Base-by-base conservation (phyloP, 2,797 vertebrate genomes). In the Urocyon cinereoargenteus region DNA sequence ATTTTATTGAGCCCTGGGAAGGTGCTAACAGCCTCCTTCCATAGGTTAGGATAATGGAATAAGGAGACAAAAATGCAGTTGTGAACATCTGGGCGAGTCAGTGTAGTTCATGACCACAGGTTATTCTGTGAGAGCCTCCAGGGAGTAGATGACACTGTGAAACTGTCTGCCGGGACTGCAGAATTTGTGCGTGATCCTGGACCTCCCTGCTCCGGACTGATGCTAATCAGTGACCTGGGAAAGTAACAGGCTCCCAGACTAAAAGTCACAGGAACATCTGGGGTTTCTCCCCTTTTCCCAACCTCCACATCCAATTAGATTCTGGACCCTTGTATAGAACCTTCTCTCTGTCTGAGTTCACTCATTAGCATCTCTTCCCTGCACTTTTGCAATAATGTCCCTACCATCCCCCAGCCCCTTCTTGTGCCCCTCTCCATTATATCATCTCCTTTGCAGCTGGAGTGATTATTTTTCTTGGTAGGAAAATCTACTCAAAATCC, bases 391-490 rank as follows among this genome's bases (percentile, higher is more conserved):
- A n/a, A 7, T 0, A 3, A 22, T 6, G 4, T 13, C 18, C 40
- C 28, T 19, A 10, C 6, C 1, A 31, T 34, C 10, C 55, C 9
- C 26, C 12, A 10, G 6, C 3, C 16, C 22, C 15, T 36, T 24
- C 4, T 2, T 7, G 15, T 5, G 7, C 40, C n/a, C 40, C n/a
- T 72, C 45, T 75, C 28, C 24, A 13, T 4, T 31, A n/a, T 3
- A 11, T 6, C n/a, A 5, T 11, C 31, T n/a, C 59, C 55, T 68
- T 53, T 40, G 66, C 22, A 75, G 72, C 61, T 55, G 0, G 18
- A n/a, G 16, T n/a, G n/a, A n/a, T 86, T 68, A 81, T 85, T 86
- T 62, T 81, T 85, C 61, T 88, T 36, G 36, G 68, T 59, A 93
- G 68, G 86, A 34, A 89, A 96, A 68, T 92, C 75, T 51, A 83